These are phyloP conservation scores for Orthosia gothica DNA, from an alignment of 2,888 invertebrate species.

Conservation along the genomic window DNA sequence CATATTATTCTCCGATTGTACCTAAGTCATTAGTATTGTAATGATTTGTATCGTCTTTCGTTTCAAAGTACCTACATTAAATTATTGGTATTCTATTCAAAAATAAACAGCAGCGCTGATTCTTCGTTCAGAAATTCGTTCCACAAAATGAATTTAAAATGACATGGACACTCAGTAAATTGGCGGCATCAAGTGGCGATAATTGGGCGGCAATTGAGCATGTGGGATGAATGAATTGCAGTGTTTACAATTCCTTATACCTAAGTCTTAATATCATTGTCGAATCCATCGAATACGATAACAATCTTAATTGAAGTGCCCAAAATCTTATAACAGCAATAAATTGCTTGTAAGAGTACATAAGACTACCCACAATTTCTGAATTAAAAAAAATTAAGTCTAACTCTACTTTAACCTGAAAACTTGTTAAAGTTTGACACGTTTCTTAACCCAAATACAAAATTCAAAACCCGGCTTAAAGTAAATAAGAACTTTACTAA, in stretches of 20 bases:
- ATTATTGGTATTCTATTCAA: background rate
- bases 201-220: slow-evolving; percentile 22
- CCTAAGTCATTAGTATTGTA: too few relatives aligned
- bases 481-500: background rate
- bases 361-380: too few relatives aligned
- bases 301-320: background rate
- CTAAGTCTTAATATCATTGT: background rate
- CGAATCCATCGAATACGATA: background rate
- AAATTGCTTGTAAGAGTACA: background rate
- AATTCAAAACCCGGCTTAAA: background rate
- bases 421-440: background rate
- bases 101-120: background rate
- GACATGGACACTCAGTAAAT: background rate
- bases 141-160: background rate
- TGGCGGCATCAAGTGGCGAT: slow-evolving; percentile 10
- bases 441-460: background rate
- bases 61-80: too few relatives aligned
- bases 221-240: background rate
- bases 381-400: too few relatives aligned
- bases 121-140: background rate
- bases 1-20: too few relatives aligned
- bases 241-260: background rate
- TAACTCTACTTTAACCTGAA: too few relatives aligned
- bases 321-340: background rate
- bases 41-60: too few relatives aligned